Base-by-base conservation (phyloP, 2,888 invertebrate genomes). In the Sesamia inferens region DNA sequence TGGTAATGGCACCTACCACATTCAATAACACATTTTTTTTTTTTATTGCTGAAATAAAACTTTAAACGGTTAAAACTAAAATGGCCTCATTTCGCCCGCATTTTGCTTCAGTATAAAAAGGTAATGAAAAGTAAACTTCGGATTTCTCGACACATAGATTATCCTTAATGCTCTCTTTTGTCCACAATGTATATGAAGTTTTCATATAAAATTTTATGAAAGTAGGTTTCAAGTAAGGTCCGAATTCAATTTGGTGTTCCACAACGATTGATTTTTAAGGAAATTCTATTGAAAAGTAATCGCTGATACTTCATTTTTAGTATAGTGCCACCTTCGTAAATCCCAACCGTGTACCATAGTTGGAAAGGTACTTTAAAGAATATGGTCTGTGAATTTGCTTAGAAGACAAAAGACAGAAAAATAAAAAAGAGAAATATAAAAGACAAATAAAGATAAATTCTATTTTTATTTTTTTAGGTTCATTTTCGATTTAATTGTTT, bases 141-240 rank as follows among this genome's bases (percentile, higher is more conserved):
- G 89, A 87, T 91, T 93, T 92, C 90, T 91, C 88, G 92, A 92
- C 91, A 92, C 91, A 92, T 93, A 93, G 89, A 94, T 93, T 93
- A 93, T 90, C 89, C 90, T 87, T 93, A 93, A 92, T 93, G 90
- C 88, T 89, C 92, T 90, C 91, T 87, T 92, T 93, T 93, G 92
- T 92, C 92, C 92, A 93, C 92, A 93, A 93, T 94, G 91, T 93
- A 93, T 91, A 92, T 89, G 91, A 91, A 93, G 89, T 91, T 92
- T 91, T 90, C 91, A 88, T 90, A 92, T 93, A 92, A 94, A 93
- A 92, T 93, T 93, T 94, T 93, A 94, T 92, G 89, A 85, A 87
- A 88, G 87, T 87, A 88, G 86, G 88, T 89, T 90, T 90, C 90
- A 87, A 90, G 88, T 88, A 86, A 87, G 88, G 88, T 91, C 89